Base-by-base conservation (phyloP, 2,797 vertebrate genomes). In the Thamnophis elegans region DNA sequence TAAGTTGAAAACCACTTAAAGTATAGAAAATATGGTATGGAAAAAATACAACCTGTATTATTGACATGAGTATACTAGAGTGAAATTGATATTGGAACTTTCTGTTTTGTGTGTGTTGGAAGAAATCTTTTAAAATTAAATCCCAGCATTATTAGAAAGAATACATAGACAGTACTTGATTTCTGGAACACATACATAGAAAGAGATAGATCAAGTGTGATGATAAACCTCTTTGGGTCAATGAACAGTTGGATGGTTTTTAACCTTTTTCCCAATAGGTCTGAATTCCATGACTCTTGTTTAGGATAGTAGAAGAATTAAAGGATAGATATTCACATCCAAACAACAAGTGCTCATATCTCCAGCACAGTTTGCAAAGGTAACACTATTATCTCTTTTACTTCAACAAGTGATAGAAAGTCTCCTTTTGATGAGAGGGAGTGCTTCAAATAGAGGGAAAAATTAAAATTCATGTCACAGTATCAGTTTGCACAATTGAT, bases 261-360 rank as follows among this genome's bases (percentile, higher is more conserved):
- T 94, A 60, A 3, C 18, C 91, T 42, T 78, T 87, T 55, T 90
- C 7, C 58, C 89, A 36, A 3, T 4, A 6, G 85, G 54, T 91
- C 90, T 88, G 59, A 42, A 32, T 90, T 56, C 93, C 88, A 59
- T 54, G 91, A 54, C 12, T 51, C 60, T 87, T 82, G 65, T 62
- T 60, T 0, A 0, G 90, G 36, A 89, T 65, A 0, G 8, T 87
- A 78, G 68, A 16, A 51, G 36, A 95, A 88, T 36, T 42, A 87
- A 3, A 0, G 0, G 32, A 25, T 65, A 36, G 36, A 1, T 0
- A 0, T 10, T 73, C 78, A 86, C 87, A 62, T 73, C 0, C 0
- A 12, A 0, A 56, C 0, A 62, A 89, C 25, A 36, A 91, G 73
- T 60, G 36, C 62, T 56, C 13, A 0, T 65, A n/a, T 93, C 42